These are phyloP conservation scores for Neodiprion lecontei DNA, from an alignment of 1,140 invertebrate species.

Conservation along the genomic window DNA sequence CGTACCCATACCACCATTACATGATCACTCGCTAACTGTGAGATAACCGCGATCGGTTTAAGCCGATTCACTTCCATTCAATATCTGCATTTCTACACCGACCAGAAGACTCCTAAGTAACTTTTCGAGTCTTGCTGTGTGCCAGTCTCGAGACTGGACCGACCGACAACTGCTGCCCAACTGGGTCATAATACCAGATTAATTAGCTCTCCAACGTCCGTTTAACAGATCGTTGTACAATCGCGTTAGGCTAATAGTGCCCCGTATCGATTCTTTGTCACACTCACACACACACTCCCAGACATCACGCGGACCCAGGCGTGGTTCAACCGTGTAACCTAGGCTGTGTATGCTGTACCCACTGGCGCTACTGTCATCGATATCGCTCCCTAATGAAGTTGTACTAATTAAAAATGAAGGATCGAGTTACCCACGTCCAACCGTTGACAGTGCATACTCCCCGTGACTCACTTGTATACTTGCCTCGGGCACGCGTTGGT, in stretches of 20 bases:
- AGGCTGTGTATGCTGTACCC: not conserved
- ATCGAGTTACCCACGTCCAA: not conserved
- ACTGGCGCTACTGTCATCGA: conserved; percentile 22
- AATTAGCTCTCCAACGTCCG: conserved; percentile 42
- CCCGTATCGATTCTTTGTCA: not conserved
- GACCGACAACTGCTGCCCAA: conserved; percentile 20
- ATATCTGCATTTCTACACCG: conserved; percentile 8
- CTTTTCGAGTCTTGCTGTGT: conserved; percentile 8
- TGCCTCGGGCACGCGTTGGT: no score
- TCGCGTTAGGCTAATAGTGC: conserved; percentile 25
- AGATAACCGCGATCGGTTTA: not conserved
- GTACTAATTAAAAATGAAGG: conserved; percentile 43
- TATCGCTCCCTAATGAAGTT: conserved; percentile 38
- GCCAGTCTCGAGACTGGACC: not conserved
- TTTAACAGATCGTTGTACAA: conserved; percentile 28
- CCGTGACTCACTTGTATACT: not conserved
- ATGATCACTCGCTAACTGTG: not conserved
- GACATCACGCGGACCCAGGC: not conserved
- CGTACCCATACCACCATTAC: not conserved
- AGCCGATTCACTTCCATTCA: not conserved
- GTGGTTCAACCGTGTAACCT: no score
- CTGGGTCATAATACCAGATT: conserved; percentile 44
- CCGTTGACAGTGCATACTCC: not conserved
- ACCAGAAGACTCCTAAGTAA: conserved; percentile 1
- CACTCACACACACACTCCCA: conserved; percentile 18